These are phyloP conservation scores for Trichonephila clavata DNA, from an alignment of 1,140 invertebrate species.

Conservation along the genomic window DNA sequence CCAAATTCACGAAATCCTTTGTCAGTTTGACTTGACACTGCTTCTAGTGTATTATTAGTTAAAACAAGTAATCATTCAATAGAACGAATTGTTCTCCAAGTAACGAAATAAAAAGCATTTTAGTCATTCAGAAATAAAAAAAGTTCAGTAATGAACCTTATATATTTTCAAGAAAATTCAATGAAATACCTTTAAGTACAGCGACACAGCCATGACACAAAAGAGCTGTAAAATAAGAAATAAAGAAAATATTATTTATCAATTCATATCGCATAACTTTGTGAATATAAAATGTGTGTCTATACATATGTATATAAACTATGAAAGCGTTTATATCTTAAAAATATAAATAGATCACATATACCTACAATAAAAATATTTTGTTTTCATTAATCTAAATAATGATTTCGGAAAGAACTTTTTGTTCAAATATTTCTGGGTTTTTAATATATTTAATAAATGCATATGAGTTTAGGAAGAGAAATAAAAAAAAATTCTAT, in stretches of 20 bases:
- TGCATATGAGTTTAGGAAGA: no score
- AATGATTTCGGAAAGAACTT: not conserved
- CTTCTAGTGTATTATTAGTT: not conserved
- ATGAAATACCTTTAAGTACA: conserved; percentile 68
- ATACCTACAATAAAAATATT: not conserved
- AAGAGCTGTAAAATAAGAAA: conserved; percentile 62
- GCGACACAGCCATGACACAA: conserved; percentile 76
- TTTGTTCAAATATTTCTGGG: no score
- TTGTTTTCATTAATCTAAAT: not conserved
- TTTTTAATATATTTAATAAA: no score
- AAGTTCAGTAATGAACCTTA: no score
- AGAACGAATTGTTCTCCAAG: not conserved
- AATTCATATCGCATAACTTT: not conserved
- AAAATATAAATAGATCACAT: not conserved
- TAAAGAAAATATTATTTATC: not conserved
- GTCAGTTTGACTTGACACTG: not conserved
- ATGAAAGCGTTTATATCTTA: not conserved
- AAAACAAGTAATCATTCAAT: no score
- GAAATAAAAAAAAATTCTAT: no score
- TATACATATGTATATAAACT: not conserved
- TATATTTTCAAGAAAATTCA: not conserved
- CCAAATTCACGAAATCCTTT: not conserved
- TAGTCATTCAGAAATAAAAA: not conserved
- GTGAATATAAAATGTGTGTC: not conserved
- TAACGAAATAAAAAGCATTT: not conserved